These are phyloP conservation scores for Tetraodon nigroviridis DNA, from an alignment of 2,113 vertebrate genomes.

Conservation along the genomic window DNA sequence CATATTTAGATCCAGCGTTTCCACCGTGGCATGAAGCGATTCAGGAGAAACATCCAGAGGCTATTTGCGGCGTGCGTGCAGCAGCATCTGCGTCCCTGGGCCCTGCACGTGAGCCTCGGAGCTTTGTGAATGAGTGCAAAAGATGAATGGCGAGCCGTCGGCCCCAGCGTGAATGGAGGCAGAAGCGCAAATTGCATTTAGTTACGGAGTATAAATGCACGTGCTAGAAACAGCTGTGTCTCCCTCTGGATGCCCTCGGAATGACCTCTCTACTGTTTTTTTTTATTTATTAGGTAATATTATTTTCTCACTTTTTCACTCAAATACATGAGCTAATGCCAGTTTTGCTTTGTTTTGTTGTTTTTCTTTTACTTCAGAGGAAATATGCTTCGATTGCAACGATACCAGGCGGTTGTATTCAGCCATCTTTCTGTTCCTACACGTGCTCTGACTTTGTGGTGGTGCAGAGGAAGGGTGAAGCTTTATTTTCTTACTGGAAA, in stretches of 20 bases:
- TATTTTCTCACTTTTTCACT: no score
- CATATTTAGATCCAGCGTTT: conserved; percentile 53
- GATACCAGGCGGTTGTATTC: conserved; percentile 14
- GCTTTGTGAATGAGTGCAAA: conserved; percentile 44
- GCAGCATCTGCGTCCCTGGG: conserved; percentile 19
- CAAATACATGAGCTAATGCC: background rate
- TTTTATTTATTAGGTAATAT: no score
- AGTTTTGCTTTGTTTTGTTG: no score
- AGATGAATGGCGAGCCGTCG: conserved; percentile 31
- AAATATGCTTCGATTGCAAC: background rate
- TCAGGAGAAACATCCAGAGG: conserved; percentile 29
- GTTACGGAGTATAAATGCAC: background rate
- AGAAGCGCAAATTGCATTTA: background rate
- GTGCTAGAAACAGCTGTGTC: background rate
- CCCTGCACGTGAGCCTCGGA: background rate
- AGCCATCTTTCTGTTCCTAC: conserved; percentile 17
- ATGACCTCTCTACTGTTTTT: background rate
- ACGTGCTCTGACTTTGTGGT: conserved; percentile 12
- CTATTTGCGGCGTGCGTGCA: conserved; percentile 14
- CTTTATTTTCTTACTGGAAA: conserved; percentile 39
- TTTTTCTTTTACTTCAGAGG: conserved; percentile 11
- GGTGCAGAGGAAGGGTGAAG: conserved; percentile 13
- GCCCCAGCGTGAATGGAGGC: conserved; percentile 40
- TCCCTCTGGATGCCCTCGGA: background rate
- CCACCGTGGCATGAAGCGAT: conserved; percentile 36